phyloP scores from a whole-genome alignment of 2,888 invertebrate genomes.

The Cataglyphis altisquamis region DNA sequence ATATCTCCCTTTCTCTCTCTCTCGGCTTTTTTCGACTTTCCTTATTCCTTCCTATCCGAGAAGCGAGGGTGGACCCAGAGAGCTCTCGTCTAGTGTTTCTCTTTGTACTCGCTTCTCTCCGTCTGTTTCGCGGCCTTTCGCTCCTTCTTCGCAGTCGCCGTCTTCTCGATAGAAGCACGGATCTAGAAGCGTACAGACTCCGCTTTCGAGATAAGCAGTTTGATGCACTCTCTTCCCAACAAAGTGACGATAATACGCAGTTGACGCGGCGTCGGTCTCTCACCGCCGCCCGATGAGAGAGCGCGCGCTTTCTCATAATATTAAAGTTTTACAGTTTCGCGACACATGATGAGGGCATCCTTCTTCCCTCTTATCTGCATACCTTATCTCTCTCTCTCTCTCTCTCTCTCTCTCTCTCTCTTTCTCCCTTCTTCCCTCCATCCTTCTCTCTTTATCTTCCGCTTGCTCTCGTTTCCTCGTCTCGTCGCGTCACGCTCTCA shows the following conservation, averaged over 20 bases:
- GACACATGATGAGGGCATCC: constrained; percentile 53
- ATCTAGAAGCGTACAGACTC: constrained; percentile 27
- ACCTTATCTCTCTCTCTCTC: constrained; percentile 13
- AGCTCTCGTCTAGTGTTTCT: constrained; percentile 49
- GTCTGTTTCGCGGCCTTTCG: neutral
- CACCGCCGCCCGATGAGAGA: constrained; percentile 30
- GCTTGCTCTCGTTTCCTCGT: constrained; percentile 42
- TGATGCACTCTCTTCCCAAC: constrained; percentile 58
- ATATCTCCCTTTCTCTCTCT: constrained; percentile 7
- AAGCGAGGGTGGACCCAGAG: constrained; percentile 42
- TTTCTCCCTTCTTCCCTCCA: neutral
- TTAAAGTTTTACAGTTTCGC: constrained; percentile 80
- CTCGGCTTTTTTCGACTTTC: constrained; percentile 4
- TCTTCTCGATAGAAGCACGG: constrained; percentile 26
- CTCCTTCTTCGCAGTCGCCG: neutral
- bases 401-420: neutral
- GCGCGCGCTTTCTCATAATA: constrained; percentile 63
- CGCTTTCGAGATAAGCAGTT: constrained; percentile 67
- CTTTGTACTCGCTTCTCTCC: constrained; percentile 7
- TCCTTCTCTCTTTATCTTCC: constrained; percentile 34
- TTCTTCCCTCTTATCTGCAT: constrained; percentile 26
- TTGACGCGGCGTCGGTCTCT: constrained; percentile 28
- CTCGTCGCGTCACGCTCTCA: constrained; percentile 47
- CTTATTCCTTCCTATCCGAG: constrained; percentile 39
- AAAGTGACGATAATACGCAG: constrained; percentile 65